phyloP scores from a whole-genome alignment of 2,113 vertebrate genomes.

The Cisticola juncidis region DNA sequence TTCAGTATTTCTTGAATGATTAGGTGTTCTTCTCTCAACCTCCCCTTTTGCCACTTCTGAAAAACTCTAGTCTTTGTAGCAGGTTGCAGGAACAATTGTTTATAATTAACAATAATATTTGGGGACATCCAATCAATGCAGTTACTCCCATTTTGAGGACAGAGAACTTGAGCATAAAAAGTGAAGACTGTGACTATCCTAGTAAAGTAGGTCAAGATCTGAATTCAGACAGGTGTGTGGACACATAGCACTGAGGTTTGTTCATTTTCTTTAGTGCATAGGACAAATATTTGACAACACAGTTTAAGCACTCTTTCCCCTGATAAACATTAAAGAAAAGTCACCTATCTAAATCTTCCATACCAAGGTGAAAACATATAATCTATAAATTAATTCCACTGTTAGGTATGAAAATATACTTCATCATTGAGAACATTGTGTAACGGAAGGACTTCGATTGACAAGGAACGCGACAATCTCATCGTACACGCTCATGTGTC shows the following conservation, averaged over 20 bases:
- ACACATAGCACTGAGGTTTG: neutral
- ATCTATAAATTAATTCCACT: neutral
- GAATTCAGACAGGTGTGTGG: neutral
- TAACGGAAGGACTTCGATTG: neutral
- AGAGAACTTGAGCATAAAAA: neutral
- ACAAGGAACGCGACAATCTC: neutral
- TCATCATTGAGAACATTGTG: neutral
- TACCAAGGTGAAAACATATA: neutral
- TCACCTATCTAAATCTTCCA: neutral
- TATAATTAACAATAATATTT: neutral
- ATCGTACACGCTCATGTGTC: neutral
- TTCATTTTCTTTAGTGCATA: neutral
- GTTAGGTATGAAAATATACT: neutral
- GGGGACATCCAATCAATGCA: neutral
- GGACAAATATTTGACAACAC: neutral
- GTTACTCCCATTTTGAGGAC: neutral
- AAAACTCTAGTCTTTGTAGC: neutral
- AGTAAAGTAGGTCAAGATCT: neutral
- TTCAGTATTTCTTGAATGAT: neutral
- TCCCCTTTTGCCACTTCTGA: neutral
- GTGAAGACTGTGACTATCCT: accelerated
- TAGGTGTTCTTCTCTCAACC: neutral
- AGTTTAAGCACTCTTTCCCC: neutral
- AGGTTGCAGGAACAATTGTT: neutral
- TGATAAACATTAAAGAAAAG: neutral